A percentile compares a stretch with the other conserved stretches of the same genome.
Conservation (phyloP, 2,888 invertebrate species). For the Phortica magna region DNA sequence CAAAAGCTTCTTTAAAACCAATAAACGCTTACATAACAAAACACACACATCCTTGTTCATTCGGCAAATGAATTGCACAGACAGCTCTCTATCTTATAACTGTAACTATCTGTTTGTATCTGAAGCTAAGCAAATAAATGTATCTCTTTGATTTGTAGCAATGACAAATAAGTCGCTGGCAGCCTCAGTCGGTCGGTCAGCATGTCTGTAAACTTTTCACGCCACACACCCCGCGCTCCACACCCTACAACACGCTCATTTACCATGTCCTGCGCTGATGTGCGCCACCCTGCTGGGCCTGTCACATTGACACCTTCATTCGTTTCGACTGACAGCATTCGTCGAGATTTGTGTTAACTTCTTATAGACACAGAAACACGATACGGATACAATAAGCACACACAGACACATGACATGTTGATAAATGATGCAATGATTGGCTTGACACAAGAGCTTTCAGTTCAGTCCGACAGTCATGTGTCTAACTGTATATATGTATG, state of each 20-base stretch:
- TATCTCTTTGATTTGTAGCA: slow-evolving; percentile 11
- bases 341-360: not conserved
- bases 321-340: not conserved
- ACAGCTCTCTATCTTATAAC: not conserved
- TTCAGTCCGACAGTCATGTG: slow-evolving; percentile 42
- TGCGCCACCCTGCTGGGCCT: not conserved
- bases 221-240: not conserved
- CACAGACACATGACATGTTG: slow-evolving; percentile 50
- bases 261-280: not conserved
- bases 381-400: not conserved
- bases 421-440: slow-evolving; percentile 69
- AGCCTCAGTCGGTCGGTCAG: not conserved
- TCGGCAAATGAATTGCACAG: not conserved
- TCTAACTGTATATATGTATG: too few relatives aligned
- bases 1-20: not conserved
- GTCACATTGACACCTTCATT: slow-evolving; percentile 23
- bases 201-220: not conserved
- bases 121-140: not conserved
- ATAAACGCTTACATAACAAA: not conserved
- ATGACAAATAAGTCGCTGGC: not conserved
- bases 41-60: not conserved
- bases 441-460: slow-evolving; percentile 64
- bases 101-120: not conserved
- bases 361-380: not conserved
- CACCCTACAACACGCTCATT: not conserved